phyloP scores from a whole-genome alignment of 2,888 invertebrate genomes.

The Eulithis testata region DNA sequence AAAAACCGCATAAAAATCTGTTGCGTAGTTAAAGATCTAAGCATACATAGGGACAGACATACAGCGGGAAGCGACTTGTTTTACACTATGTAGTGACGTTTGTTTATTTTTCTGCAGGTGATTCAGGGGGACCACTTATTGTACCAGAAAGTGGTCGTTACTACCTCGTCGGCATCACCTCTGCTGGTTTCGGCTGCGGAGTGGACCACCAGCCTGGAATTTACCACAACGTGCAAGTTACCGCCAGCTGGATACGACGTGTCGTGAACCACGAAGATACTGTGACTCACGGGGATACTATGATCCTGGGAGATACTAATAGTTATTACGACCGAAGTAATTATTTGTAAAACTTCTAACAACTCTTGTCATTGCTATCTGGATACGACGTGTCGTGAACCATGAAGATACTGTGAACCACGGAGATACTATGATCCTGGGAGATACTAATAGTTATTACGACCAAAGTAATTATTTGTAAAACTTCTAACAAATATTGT shows the following conservation, averaged over 20 bases:
- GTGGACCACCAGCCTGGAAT: slow-evolving; percentile 94
- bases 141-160: slow-evolving; percentile 89
- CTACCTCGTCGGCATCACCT: slow-evolving; percentile 92
- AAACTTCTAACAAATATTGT: slow-evolving; percentile 48
- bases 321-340: background rate
- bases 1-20: too few relatives aligned
- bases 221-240: slow-evolving; percentile 91
- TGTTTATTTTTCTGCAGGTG: slow-evolving; percentile 77
- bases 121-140: slow-evolving; percentile 92
- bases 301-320: background rate
- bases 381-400: slow-evolving; percentile 79
- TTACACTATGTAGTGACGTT: too few relatives aligned
- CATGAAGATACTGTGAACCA: background rate
- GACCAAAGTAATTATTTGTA: background rate
- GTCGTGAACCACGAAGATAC: background rate
- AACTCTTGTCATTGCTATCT: slow-evolving; percentile 83
- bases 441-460: background rate
- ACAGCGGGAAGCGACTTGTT: too few relatives aligned
- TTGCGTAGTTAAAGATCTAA: too few relatives aligned
- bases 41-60: too few relatives aligned
- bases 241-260: slow-evolving; percentile 87
- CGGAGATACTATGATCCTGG: background rate
- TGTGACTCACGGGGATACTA: background rate
- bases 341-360: background rate
- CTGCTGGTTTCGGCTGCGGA: slow-evolving; percentile 94